Conservation (phyloP, 2,797 vertebrate species). For the Arnoldichthys spilopterus region DNA sequence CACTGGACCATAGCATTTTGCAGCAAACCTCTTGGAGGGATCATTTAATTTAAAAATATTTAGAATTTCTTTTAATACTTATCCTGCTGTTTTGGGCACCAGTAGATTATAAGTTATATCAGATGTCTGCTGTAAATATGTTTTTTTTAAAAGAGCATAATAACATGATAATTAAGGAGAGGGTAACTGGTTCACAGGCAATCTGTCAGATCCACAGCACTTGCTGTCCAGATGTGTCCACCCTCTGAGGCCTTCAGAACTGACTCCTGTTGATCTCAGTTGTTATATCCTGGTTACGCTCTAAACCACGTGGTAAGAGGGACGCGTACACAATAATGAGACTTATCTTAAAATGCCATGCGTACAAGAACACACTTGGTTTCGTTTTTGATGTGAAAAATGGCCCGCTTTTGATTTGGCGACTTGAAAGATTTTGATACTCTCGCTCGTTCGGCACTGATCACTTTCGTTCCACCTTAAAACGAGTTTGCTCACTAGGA, state of each 20-base stretch:
- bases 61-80: no score
- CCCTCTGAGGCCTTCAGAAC: neutral
- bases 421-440: no score
- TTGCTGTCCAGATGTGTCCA: constrained; percentile 1
- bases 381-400: neutral
- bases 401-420: no score
- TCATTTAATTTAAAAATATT: no score
- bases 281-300: neutral
- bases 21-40: no score
- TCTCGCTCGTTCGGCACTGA: neutral
- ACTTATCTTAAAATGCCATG: neutral
- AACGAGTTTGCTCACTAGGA: constrained; percentile 17
- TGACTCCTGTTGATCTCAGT: neutral
- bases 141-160: neutral
- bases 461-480: neutral
- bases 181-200: neutral
- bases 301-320: neutral
- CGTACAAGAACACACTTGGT: neutral
- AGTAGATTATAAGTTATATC: no score
- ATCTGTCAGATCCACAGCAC: neutral
- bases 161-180: neutral
- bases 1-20: no score
- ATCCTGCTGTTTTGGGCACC: no score
- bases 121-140: no score
- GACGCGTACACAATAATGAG: no score